phyloP scores from a whole-genome alignment of 2,113 vertebrate species.

The Camelus bactrianus region DNA sequence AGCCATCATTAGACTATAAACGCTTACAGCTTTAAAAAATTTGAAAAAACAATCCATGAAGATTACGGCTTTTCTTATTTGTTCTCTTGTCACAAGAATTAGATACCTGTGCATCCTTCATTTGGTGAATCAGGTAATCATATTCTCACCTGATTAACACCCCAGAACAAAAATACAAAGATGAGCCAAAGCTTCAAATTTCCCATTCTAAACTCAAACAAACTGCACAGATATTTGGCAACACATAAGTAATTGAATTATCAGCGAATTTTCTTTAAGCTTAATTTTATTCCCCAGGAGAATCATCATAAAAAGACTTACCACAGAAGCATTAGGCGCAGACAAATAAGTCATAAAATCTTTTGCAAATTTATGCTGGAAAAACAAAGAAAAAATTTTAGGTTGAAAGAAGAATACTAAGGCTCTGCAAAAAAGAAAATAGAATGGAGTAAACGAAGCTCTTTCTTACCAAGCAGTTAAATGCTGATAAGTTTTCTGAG shows the following conservation, averaged over 20 bases:
- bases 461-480: slow-evolving; percentile 94
- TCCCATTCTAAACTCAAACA: slow-evolving; percentile 3
- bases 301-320: slow-evolving; percentile 86
- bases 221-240: background rate
- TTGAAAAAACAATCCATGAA: background rate
- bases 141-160: slow-evolving; percentile 17
- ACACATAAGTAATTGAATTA: background rate
- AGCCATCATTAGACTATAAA: background rate
- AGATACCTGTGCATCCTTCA: background rate
- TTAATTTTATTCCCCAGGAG: slow-evolving; percentile 52
- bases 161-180: slow-evolving; percentile 52
- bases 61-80: background rate
- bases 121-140: background rate
- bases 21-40: background rate
- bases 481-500: slow-evolving; percentile 96
- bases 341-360: slow-evolving; percentile 96
- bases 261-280: slow-evolving; percentile 45
- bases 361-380: slow-evolving; percentile 94
- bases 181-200: background rate
- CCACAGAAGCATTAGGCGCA: slow-evolving; percentile 92
- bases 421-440: slow-evolving; percentile 1
- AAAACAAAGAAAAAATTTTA: slow-evolving; percentile 70
- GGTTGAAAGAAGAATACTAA: slow-evolving; percentile 56
- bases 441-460: background rate
- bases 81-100: background rate